phyloP scores from a whole-genome alignment of 2,888 invertebrate genomes.

The Agrochola circellaris region DNA sequence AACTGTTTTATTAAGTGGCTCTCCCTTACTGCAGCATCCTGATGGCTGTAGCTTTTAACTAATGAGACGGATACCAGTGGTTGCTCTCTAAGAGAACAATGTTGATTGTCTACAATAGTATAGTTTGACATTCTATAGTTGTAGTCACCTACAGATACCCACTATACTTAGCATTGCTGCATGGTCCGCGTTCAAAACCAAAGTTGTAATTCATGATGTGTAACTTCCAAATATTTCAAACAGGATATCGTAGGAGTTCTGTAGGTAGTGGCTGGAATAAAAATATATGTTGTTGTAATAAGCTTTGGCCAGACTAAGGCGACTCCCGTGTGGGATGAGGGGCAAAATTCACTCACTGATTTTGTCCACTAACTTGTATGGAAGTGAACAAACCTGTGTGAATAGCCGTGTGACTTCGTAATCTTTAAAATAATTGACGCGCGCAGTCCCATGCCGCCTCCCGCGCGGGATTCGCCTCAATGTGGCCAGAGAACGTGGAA shows the following conservation, averaged over 20 bases:
- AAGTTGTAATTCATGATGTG: neutral
- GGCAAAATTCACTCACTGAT: neutral
- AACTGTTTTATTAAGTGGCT: slow-evolving; percentile 13
- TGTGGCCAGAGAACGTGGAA: neutral
- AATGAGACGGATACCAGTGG: slow-evolving; percentile 3
- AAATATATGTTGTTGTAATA: neutral
- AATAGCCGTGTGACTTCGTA: neutral
- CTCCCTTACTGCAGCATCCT: neutral
- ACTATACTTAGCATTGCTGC: neutral
- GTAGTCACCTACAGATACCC: too few relatives aligned
- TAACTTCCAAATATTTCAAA: too few relatives aligned
- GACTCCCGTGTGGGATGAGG: too few relatives aligned
- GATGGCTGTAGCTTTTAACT: slow-evolving; percentile 14
- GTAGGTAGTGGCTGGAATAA: neutral
- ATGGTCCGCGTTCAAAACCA: neutral
- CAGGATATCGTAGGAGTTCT: neutral
- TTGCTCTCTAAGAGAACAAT: neutral
- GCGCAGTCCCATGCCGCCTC: too few relatives aligned
- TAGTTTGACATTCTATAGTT: neutral
- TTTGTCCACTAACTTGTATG: neutral
- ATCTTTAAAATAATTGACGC: neutral
- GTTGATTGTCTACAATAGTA: neutral
- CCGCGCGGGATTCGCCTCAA: too few relatives aligned
- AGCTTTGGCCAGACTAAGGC: neutral
- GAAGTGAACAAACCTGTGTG: too few relatives aligned